phyloP scores from a whole-genome alignment of 1,140 invertebrate genomes.

The Atopsyche davidsoni region DNA sequence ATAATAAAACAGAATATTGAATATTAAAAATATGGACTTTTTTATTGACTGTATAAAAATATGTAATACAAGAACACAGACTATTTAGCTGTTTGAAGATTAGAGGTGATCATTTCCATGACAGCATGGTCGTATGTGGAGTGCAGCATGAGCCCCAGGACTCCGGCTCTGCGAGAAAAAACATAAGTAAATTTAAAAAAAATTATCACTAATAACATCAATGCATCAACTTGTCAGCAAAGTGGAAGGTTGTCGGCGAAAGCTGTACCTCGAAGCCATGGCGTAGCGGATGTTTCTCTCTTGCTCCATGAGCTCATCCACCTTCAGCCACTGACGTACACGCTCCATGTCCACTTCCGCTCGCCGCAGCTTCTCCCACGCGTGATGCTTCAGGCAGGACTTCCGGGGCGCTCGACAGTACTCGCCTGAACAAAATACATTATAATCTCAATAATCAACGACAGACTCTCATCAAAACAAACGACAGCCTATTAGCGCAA shows the following conservation, averaged over 20 bases:
- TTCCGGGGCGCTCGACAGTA: conserved; percentile 87
- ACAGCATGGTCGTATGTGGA: conserved; percentile 92
- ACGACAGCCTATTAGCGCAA: too few relatives aligned
- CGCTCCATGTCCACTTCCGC: conserved; percentile 80
- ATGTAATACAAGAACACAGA: neutral
- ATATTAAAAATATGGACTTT: too few relatives aligned
- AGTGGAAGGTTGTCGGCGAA: neutral
- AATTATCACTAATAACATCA: neutral
- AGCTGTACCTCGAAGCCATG: conserved; percentile 66
- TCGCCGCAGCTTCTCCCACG: conserved; percentile 91
- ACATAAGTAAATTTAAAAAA: conserved; percentile 12
- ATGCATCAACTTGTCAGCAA: neutral
- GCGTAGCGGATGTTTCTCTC: conserved; percentile 81
- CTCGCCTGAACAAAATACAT: conserved; percentile 31
- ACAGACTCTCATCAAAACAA: too few relatives aligned
- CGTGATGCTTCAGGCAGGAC: conserved; percentile 84
- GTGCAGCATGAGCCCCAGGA: conserved; percentile 88
- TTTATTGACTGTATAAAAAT: too few relatives aligned
- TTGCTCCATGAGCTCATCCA: conserved; percentile 94
- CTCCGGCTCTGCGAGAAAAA: conserved; percentile 62
- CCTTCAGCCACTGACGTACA: conserved; percentile 80
- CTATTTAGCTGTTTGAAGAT: conserved; percentile 15
- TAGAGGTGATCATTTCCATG: conserved; percentile 57
- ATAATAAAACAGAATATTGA: too few relatives aligned
- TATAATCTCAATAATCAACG: too few relatives aligned